These are phyloP conservation scores for Amphilophus citrinellus DNA, from an alignment of 2,113 vertebrate genomes.

Conservation along the genomic window DNA sequence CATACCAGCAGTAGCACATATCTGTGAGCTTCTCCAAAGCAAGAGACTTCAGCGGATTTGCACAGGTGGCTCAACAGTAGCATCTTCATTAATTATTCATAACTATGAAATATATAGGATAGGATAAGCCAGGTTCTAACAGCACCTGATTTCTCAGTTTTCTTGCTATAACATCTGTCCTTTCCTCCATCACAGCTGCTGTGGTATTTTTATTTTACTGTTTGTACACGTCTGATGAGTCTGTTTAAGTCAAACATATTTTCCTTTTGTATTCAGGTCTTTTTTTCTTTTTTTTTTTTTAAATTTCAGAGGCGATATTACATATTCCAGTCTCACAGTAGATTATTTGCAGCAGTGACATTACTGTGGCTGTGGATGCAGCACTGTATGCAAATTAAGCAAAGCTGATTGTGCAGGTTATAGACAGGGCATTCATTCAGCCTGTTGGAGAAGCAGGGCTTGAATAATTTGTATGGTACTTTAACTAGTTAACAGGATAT, in stretches of 20 bases:
- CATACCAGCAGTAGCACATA: background rate
- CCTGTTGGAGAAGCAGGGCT: background rate
- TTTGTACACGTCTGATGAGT: too few relatives aligned
- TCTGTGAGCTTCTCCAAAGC: background rate
- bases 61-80: background rate
- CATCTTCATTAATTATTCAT: background rate
- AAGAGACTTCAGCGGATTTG: background rate
- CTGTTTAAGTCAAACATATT: background rate
- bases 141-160: background rate
- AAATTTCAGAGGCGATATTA: background rate
- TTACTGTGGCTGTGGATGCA: background rate
- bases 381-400: background rate
- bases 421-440: background rate
- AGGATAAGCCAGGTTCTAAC: background rate
- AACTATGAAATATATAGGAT: background rate
- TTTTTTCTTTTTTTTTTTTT: background rate
- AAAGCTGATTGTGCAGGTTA: background rate
- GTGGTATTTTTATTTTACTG: too few relatives aligned
- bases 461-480: background rate
- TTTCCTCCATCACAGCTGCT: background rate
- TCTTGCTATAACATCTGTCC: background rate
- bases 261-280: background rate
- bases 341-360: constrained; percentile 8
- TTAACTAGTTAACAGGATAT: background rate
- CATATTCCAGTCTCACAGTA: background rate